Evolutionary conservation across 2,888 invertebrate species (phyloP), one percentile per base, ranked within the genome.

Genomic region (Pimpla rufipes): DNA sequence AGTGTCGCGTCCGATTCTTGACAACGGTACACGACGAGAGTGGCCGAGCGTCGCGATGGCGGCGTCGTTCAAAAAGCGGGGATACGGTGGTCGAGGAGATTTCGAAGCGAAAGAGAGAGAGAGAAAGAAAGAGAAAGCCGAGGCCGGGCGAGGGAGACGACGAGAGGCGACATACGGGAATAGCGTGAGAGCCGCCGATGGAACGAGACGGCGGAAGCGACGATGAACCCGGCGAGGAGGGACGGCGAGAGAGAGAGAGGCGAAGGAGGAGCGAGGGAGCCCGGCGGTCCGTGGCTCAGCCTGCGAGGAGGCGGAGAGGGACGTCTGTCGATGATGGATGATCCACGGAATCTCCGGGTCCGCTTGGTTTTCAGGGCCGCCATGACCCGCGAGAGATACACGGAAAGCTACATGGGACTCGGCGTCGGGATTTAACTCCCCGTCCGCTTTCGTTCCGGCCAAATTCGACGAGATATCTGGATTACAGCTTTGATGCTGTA

Each of bases 261-360:
- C 62, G 62, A 85, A 83, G 87, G 85, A 86, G 84, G 87, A 85
- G 87, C 79, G 84, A 85, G 87, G 76, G 62, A 83, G 78, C 81
- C 77, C 67, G 79, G 79, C 80, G 67, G 80, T 83, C 70, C 78
- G 81, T 68, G 79, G 81, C 67, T 70, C 77, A 81, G 74, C 73
- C 75, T 87, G 29, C 29, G 84, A 87, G 88, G 88, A 89, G 89
- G 90, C 88, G 87, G 89, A 88, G 88, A 88, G 89, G 88, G 88
- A 88, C 87, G 89, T 89, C 88, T 92, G 93, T 93, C 92, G 93
- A 93, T 93, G 93, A 93, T 92, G 92, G 90, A 93, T 93, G 91
- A 90, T 89, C 90, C 89, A 91, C 90, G 90, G 92, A 92, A 92
- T 92, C 90, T 85, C 80, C 87, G 88, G 88, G 90, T 90, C 88